Evolutionary conservation across 2,888 invertebrate genomes (phyloP).

Genomic region (Blastobasis adustella): DNA sequence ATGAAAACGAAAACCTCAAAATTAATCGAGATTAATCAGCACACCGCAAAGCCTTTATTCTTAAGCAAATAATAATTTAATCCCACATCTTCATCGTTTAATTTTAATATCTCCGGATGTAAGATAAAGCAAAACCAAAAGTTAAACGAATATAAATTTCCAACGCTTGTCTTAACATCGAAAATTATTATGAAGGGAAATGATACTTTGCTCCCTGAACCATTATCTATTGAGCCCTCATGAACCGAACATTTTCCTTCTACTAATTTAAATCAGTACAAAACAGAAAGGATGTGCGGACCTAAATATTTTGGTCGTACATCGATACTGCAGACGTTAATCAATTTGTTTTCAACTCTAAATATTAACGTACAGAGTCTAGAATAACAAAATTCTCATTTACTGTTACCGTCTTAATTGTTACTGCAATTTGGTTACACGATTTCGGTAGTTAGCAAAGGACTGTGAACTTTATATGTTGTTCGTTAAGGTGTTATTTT

Average conservation of each 20-base stretch:
- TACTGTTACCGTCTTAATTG: slow-evolving; percentile 62
- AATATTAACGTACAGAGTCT: too few species aligned
- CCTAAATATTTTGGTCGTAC: too few species aligned
- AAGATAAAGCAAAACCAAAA: slow-evolving; percentile 2
- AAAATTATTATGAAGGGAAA: slow-evolving; percentile 53
- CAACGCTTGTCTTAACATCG: slow-evolving; percentile 60
- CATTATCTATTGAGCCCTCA: too few species aligned
- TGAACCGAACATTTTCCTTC: too few species aligned
- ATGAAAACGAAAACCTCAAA: too few species aligned
- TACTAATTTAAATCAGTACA: too few species aligned
- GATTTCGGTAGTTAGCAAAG: slow-evolving; percentile 31
- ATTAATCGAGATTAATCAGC: too few species aligned
- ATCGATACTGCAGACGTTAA: too few species aligned
- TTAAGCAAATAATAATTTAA: too few species aligned
- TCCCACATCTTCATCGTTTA: not conserved
- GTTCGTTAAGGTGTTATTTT: slow-evolving; percentile 29
- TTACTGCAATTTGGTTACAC: slow-evolving; percentile 62
- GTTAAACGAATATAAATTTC: slow-evolving; percentile 55
- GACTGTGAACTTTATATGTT: slow-evolving; percentile 23
- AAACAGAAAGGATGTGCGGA: too few species aligned
- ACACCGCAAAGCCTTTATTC: too few species aligned
- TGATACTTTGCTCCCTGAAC: slow-evolving; percentile 40
- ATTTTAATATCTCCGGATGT: not conserved
- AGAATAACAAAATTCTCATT: slow-evolving; percentile 4
- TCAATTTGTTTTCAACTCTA: too few species aligned